Evolutionary conservation across 1,140 invertebrate genomes (phyloP), one percentile per base, ranked within the genome.

Genomic region (Steinernema khuongi): DNA sequence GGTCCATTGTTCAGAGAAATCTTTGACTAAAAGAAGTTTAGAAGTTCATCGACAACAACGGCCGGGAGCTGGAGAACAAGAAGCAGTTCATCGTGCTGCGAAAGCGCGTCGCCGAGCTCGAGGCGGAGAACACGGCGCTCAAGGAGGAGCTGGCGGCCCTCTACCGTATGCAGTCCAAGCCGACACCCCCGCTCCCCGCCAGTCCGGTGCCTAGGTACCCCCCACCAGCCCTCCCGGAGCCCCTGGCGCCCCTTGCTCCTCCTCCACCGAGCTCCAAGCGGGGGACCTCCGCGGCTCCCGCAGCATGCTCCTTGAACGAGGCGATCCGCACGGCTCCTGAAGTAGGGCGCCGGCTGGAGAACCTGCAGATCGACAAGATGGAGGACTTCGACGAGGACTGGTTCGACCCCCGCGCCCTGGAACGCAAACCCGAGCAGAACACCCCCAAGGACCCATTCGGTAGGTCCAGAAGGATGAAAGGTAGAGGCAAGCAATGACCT

Each of bases 371-470:
- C 14, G 31, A 67, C 30, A 71, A 79, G 73, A 36, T 74, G 60
- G 70, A 80, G 18, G 73, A 80, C 28, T n/a, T 82, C 11, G 83
- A 82, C 43, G 81, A 83, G 70, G 80, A 83, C 67, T 68, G 73
- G 26, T 83, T 83, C 67, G 80, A 83, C 74, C 81, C 81, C n/a
- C 32, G 81, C 36, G 81, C 77, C 41, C 74, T 36, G 26, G 67
- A 80, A 66, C 78, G 50, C 11, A 60, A 60, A n/a, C 36, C 7
- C 14, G 26, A 60, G 50, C 14, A 60, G 50, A 26, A 60, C 26
- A 22, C 50, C 14, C 50, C 50, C 4, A 60, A 60, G 50, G 50
- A 60, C 22, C 50, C 50, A 2, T 60, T 60, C 50, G 50, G 50
- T 60, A 31, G 19, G 4, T 30, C 26, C 7, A 77, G 33, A 77